A percentile compares a stretch with the other conserved stretches of the same genome.
Conservation (phyloP, 1,140 invertebrate species). For the Drosophila azteca region DNA sequence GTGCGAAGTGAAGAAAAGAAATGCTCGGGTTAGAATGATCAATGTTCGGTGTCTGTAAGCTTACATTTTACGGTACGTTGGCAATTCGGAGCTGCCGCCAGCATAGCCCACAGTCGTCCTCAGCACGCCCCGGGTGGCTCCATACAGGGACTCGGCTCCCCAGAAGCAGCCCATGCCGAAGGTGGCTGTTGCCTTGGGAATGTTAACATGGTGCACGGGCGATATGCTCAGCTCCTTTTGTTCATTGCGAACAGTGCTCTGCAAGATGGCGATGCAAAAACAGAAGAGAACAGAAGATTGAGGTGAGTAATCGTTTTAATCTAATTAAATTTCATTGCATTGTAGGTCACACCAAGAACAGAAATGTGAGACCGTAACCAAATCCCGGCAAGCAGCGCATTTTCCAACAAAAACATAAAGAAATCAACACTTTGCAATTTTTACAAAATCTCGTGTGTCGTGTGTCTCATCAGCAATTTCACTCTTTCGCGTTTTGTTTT, state of each 20-base stretch:
- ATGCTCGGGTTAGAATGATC: conserved; percentile 56
- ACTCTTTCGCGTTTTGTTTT: neutral
- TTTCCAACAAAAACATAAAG: conserved; percentile 18
- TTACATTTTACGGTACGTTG: conserved; percentile 95
- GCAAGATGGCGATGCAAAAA: conserved; percentile 29
- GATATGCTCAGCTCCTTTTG: conserved; percentile 73
- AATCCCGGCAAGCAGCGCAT: conserved; percentile 68
- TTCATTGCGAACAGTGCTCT: conserved; percentile 80
- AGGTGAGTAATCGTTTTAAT: conserved; percentile 19
- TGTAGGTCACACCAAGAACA: conserved; percentile 60
- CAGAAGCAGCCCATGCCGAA: conserved; percentile 99
- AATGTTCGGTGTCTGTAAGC: conserved; percentile 69
- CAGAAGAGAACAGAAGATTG: neutral
- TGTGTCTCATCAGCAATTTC: conserved; percentile 11
- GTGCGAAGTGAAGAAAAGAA: conserved; percentile 33
- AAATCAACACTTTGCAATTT: neutral
- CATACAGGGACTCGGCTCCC: conserved; percentile 96
- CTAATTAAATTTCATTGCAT: conserved; percentile 20
- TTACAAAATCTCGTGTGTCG: neutral
- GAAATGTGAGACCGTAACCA: conserved; percentile 66
- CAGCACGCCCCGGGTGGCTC: conserved; percentile 92
- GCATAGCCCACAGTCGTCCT: conserved; percentile 97
- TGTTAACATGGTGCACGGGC: conserved; percentile 69
- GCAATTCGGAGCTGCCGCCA: conserved; percentile 91
- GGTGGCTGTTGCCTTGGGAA: conserved; percentile 87